Conservation (phyloP, 2,113 vertebrate genomes). For the Malaclemys terrapin region DNA sequence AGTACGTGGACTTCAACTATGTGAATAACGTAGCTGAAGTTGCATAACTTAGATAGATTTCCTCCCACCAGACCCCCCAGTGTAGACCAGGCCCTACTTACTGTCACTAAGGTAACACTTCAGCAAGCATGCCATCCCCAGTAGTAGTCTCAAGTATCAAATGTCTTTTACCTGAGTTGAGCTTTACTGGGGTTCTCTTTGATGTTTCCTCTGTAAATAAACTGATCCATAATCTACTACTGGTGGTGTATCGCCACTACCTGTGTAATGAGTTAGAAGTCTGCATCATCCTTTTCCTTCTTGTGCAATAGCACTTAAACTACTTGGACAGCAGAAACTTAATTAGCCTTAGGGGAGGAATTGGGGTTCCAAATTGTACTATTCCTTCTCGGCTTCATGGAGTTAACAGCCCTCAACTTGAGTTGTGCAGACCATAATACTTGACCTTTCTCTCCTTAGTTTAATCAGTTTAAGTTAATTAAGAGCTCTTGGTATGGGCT, state of each 20-base stretch:
- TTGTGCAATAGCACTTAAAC: background rate
- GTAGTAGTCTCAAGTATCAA: background rate
- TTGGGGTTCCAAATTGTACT: background rate
- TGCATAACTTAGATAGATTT: too few species aligned
- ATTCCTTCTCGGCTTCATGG: background rate
- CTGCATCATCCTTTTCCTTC: background rate
- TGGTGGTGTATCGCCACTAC: background rate
- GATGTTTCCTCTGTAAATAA: background rate
- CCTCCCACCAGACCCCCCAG: too few species aligned
- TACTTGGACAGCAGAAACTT: background rate
- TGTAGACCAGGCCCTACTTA: background rate
- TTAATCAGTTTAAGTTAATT: background rate
- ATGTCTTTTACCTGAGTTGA: background rate
- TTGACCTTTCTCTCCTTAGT: constrained; percentile 12
- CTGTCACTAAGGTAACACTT: fast-evolving
- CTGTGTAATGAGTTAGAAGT: background rate
- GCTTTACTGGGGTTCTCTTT: background rate
- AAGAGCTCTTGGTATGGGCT: background rate
- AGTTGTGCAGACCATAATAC: background rate
- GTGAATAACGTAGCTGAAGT: too few species aligned
- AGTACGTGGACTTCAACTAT: too few species aligned
- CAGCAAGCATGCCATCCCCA: background rate
- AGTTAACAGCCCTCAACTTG: background rate
- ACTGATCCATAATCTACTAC: background rate
- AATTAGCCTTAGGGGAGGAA: background rate